phyloP scores from a whole-genome alignment of 2,797 vertebrate genomes.

The Phalloptychus januarius region DNA sequence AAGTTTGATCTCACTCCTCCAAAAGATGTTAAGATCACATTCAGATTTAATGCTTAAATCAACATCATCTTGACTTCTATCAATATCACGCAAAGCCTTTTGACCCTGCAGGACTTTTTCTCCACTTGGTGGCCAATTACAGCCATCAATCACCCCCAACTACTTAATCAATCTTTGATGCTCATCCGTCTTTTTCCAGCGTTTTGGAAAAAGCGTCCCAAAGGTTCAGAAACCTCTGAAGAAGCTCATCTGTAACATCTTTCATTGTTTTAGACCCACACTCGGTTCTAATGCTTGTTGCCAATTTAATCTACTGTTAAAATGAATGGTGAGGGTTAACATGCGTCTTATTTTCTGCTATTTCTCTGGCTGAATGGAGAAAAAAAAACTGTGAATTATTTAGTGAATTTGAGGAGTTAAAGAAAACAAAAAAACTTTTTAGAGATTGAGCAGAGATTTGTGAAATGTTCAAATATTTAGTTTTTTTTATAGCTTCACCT shows the following conservation, averaged over 20 bases:
- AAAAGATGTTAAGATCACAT: slow-evolving; percentile 1
- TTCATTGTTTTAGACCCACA: slow-evolving; percentile 15
- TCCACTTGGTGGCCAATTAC: slow-evolving; percentile 22
- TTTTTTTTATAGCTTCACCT: no score
- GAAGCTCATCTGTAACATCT: slow-evolving; percentile 4
- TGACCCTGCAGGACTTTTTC: neutral
- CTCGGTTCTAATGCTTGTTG: slow-evolving; percentile 8
- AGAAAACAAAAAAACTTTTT: neutral
- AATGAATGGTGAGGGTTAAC: slow-evolving; percentile 5
- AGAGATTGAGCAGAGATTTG: no score
- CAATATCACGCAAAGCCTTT: slow-evolving; percentile 5
- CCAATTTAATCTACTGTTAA: slow-evolving; percentile 2
- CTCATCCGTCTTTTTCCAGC: neutral
- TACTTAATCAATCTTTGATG: slow-evolving; percentile 39
- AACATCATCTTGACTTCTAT: neutral
- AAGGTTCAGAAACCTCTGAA: slow-evolving; percentile 8
- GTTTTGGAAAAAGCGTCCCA: neutral
- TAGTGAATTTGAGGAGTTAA: neutral
- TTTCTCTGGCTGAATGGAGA: neutral
- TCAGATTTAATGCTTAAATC: neutral
- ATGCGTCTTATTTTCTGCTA: neutral
- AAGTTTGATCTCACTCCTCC: slow-evolving; percentile 6
- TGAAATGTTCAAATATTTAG: no score
- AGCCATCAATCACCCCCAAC: slow-evolving; percentile 30
- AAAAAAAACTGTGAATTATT: neutral